phyloP scores from a whole-genome alignment of 1,140 invertebrate species.

The Drosophila ogumai region DNA sequence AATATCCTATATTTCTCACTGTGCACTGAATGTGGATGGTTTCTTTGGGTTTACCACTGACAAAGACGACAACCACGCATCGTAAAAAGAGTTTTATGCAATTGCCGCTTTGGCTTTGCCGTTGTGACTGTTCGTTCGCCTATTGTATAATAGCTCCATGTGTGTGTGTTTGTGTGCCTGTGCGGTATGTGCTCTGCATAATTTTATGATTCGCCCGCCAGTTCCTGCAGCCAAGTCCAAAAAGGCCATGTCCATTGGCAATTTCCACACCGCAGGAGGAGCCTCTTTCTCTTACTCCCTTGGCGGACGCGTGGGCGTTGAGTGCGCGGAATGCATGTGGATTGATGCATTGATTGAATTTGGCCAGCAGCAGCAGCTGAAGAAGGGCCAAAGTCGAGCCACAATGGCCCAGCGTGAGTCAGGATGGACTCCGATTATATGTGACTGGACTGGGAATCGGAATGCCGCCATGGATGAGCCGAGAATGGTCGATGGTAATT shows the following conservation, averaged over 20 bases:
- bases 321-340: slow-evolving; percentile 10
- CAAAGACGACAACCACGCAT: slow-evolving; percentile 66
- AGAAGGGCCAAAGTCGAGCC: slow-evolving; percentile 40
- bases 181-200: slow-evolving; percentile 79
- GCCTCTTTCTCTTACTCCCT: slow-evolving; percentile 11
- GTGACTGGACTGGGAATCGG: slow-evolving; percentile 60
- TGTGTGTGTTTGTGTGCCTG: slow-evolving; percentile 42
- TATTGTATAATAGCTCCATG: slow-evolving; percentile 72
- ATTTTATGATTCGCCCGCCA: slow-evolving; percentile 73
- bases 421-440: slow-evolving; percentile 60
- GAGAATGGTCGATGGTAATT: slow-evolving; percentile 45
- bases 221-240: slow-evolving; percentile 43
- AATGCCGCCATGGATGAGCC: slow-evolving; percentile 40
- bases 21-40: slow-evolving; percentile 40
- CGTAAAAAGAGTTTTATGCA: slow-evolving; percentile 79
- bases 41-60: slow-evolving; percentile 63
- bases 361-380: slow-evolving; percentile 39
- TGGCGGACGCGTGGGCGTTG: slow-evolving; percentile 52
- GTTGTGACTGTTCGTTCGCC: slow-evolving; percentile 39
- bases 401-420: slow-evolving; percentile 69
- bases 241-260: slow-evolving; percentile 62
- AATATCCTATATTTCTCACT: background rate
- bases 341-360: slow-evolving; percentile 82
- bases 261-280: slow-evolving; percentile 27
- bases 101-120: slow-evolving; percentile 61